phyloP scores from a whole-genome alignment of 1,140 invertebrate species.

The Hydropsyche tenuis region DNA sequence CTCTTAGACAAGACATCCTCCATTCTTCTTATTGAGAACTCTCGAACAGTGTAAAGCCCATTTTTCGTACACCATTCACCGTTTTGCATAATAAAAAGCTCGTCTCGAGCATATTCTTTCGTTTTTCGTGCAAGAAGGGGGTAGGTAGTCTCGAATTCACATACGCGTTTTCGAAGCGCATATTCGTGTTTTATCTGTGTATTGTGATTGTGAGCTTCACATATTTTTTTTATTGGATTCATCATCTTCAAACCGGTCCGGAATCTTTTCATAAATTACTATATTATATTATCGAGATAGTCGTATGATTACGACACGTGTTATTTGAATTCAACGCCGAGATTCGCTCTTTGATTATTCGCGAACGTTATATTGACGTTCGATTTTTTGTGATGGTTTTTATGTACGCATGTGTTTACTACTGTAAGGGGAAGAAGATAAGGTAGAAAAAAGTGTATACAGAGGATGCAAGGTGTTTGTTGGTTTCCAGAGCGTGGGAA shows the following conservation, averaged over 20 bases:
- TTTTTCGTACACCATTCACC: constrained; percentile 1
- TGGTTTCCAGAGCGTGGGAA: constrained; percentile 31
- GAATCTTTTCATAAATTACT: neutral
- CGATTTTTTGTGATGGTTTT: neutral
- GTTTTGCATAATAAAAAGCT: constrained; percentile 36
- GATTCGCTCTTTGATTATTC: neutral
- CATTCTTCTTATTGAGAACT: constrained; percentile 35
- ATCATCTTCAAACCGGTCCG: neutral
- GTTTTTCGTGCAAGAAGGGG: constrained; percentile 28
- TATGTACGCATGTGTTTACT: neutral
- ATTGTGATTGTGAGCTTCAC: too few species aligned
- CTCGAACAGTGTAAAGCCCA: constrained; percentile 21
- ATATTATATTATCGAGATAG: neutral
- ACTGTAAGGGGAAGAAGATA: constrained; percentile 21
- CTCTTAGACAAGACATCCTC: constrained; percentile 42
- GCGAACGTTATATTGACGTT: neutral
- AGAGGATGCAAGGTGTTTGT: constrained; percentile 42
- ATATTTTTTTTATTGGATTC: neutral
- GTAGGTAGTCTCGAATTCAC: neutral
- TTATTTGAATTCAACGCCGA: neutral
- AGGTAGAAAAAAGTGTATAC: constrained; percentile 27
- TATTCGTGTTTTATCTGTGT: neutral
- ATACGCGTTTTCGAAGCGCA: neutral
- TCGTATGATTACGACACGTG: neutral
- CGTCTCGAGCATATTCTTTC: constrained; percentile 30